These are phyloP conservation scores for Prochilodus magdalenae DNA, from an alignment of 2,113 vertebrate species.

Conservation along the genomic window DNA sequence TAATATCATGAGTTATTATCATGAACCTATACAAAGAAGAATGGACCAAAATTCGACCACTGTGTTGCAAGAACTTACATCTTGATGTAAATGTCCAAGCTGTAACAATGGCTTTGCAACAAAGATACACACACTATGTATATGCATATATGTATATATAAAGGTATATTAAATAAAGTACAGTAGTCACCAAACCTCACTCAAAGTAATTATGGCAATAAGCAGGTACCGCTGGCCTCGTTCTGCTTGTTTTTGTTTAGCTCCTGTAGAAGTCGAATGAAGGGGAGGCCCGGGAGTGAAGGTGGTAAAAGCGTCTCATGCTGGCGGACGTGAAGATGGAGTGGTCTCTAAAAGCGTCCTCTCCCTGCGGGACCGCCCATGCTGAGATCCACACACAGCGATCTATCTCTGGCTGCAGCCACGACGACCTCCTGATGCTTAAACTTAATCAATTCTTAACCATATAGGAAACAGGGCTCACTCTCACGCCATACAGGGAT, in stretches of 20 bases:
- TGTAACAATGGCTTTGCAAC: too few species aligned
- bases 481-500: background rate
- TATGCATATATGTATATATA: too few species aligned
- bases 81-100: too few species aligned
- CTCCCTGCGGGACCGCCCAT: slow-evolving; percentile 3
- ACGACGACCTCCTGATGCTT: slow-evolving; percentile 10
- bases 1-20: too few species aligned
- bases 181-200: background rate
- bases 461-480: slow-evolving; percentile 15
- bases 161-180: too few species aligned
- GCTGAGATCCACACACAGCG: background rate
- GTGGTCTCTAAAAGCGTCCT: slow-evolving; percentile 37
- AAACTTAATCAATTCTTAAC: slow-evolving; percentile 30
- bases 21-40: too few species aligned
- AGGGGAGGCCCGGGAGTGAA: background rate
- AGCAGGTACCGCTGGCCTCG: background rate
- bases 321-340: slow-evolving; percentile 8
- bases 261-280: background rate
- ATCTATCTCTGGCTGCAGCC: slow-evolving; percentile 34
- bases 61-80: too few species aligned
- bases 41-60: too few species aligned
- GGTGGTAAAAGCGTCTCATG: slow-evolving; percentile 2
- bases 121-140: too few species aligned
- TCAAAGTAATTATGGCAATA: background rate
- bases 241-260: background rate